Base-by-base conservation (phyloP, 2,888 invertebrate genomes). In the Dicranocentrus wangi region DNA sequence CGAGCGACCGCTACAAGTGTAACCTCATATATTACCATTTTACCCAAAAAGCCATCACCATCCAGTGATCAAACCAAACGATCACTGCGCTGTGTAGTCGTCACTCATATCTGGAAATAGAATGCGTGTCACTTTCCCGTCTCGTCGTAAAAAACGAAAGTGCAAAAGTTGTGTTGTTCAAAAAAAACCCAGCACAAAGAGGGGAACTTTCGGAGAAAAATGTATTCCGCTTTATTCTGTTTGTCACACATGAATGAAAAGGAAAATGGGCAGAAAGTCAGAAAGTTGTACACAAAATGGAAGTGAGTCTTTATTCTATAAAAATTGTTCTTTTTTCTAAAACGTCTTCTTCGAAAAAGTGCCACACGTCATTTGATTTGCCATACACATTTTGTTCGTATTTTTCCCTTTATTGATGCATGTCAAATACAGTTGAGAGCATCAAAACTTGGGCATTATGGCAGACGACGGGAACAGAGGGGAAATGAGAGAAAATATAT, bases 331-430 rank as follows among this genome's bases (percentile, higher is more conserved):
- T 19, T 23, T 5, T 66, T 19, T 17, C n/a, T 47, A 39, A 19
- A 66, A 15, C 25, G 42, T 39, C 39, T 39, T 39, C 39, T 13
- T 8, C 39, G 15, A 47, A 47, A 47, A 47, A 47, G n/a, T 15
- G 3, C n/a, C 15, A 10, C 47, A 47, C 32, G 32, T 10, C 32
- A 32, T 32, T 32, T 32, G 32, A 3, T 32, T 32, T 32, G 3
- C 32, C 32, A 3, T 15, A 17, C 17, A n/a, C 5, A 17, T 47
- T 55, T 19, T 39, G 13, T 68, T 39, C 39, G 19, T 32, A 55
- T 39, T 32, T 55, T 39, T 23, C 15, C 19, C 53, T 32, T 51
- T 76, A 76, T 76, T 76, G 75, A 76, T 58, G 66, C 58, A 66
- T 58, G 75, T 76, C 75, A 76, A 76, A 66, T 43, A 58, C 58